Percentiles rank a stretch among this genome's conserved stretches.
Conservation (phyloP, 2,888 invertebrate genomes). For the Dryocosmus kuriphilus region DNA sequence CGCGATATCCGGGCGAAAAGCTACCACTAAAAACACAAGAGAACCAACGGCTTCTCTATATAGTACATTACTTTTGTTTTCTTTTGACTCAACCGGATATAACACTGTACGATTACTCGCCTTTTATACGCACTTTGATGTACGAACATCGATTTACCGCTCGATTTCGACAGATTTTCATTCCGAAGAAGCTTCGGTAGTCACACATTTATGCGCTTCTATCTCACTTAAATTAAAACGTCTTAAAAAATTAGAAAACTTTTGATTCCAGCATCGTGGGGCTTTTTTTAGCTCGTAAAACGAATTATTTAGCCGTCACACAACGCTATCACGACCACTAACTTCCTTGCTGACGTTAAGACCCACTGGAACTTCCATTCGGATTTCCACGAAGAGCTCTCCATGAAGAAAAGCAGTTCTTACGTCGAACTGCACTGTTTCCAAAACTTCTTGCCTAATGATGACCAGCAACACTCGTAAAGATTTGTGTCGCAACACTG, state of each 20-base stretch:
- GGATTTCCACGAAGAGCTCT: slow-evolving; percentile 37
- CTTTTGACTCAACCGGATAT: slow-evolving; percentile 48
- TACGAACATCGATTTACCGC: slow-evolving; percentile 42
- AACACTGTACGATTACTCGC: slow-evolving; percentile 44
- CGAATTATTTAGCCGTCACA: slow-evolving; percentile 39
- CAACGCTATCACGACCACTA: too few species aligned
- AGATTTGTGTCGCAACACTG: too few species aligned
- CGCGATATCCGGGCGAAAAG: slow-evolving; percentile 48
- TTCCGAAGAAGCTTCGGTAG: slow-evolving; percentile 48
- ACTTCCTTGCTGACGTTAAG: too few species aligned
- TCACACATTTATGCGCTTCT: too few species aligned
- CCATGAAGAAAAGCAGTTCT: slow-evolving; percentile 48
- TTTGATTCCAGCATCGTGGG: too few species aligned
- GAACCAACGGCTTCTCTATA: slow-evolving; percentile 51
- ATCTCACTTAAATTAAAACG: too few species aligned
- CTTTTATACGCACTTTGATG: slow-evolving; percentile 54
- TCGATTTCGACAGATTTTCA: slow-evolving; percentile 51
- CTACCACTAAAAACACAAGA: slow-evolving; percentile 51
- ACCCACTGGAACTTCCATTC: slow-evolving; percentile 40
- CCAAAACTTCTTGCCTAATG: neutral
- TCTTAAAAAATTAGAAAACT: neutral
- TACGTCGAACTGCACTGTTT: slow-evolving; percentile 45
- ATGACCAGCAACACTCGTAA: slow-evolving; percentile 41
- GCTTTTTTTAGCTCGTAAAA: slow-evolving; percentile 47
- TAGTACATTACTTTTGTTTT: slow-evolving; percentile 9